A percentile compares a stretch with the other conserved stretches of the same genome.
Conservation (phyloP, 2,797 vertebrate genomes). For the Peromyscus melanophrys region DNA sequence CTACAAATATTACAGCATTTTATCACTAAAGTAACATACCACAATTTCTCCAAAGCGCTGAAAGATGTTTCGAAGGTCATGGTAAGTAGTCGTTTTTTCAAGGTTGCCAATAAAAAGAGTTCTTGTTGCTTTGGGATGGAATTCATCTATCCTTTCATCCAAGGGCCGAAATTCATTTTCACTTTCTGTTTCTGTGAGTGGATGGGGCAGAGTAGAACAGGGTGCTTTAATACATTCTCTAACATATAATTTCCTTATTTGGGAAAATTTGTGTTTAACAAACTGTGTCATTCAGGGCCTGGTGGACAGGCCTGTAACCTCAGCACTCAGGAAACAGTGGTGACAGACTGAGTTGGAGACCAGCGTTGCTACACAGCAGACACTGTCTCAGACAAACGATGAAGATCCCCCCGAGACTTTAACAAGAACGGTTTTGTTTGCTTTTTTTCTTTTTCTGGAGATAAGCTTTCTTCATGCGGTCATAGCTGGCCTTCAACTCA, state of each 20-base stretch:
- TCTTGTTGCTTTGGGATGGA: conserved; percentile 98
- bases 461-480: background rate
- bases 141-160: conserved; percentile 99
- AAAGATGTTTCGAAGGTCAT: conserved; percentile 98
- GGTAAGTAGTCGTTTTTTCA: conserved; percentile 98
- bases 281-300: background rate
- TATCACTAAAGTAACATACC: conserved; percentile 88
- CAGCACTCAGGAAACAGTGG: background rate
- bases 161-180: conserved; percentile 99
- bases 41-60: conserved; percentile 99
- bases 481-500: background rate
- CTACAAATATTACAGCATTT: background rate
- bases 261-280: conserved; percentile 60
- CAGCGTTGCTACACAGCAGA: background rate
- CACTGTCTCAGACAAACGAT: background rate
- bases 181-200: conserved; percentile 96
- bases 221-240: background rate
- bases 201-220: conserved; percentile 6
- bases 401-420: background rate
- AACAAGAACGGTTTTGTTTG: background rate
- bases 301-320: background rate
- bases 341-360: background rate
- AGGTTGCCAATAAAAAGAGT: conserved; percentile 99
- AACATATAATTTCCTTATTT: background rate
- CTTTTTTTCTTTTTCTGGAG: background rate